Evolutionary conservation across 2,888 invertebrate genomes (phyloP).

Genomic region (Parelbella ahira): DNA sequence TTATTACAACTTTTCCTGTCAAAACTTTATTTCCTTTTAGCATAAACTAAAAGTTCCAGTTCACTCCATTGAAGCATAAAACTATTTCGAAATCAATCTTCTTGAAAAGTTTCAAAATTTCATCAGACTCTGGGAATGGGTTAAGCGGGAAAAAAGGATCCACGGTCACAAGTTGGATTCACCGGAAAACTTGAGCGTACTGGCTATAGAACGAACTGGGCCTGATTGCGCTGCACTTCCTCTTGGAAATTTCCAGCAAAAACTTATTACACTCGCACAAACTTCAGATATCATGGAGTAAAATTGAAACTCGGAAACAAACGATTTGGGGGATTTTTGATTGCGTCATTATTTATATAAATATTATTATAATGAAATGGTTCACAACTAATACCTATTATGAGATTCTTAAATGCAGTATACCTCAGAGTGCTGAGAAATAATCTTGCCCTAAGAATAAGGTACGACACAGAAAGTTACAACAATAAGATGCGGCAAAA

Average conservation of each 20-base stretch:
- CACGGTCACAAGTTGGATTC: slow-evolving; percentile 56
- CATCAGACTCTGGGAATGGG: slow-evolving; percentile 56
- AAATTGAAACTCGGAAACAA: background rate
- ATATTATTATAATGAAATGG: no score
- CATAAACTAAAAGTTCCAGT: slow-evolving; percentile 36
- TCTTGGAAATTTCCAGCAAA: slow-evolving; percentile 57
- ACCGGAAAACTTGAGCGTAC: slow-evolving; percentile 52
- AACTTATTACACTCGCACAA: slow-evolving; percentile 40
- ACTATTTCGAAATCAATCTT: slow-evolving; percentile 50
- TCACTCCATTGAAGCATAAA: slow-evolving; percentile 34
- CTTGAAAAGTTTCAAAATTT: slow-evolving; percentile 61
- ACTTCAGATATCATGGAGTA: slow-evolving; percentile 11
- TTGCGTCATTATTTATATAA: no score
- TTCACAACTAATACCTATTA: no score
- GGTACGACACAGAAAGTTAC: no score
- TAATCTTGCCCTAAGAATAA: no score
- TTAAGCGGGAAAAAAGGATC: slow-evolving; percentile 54
- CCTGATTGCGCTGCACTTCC: slow-evolving; percentile 69
- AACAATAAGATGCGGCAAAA: no score
- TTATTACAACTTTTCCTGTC: slow-evolving; percentile 17
- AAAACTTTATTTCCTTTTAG: slow-evolving; percentile 12
- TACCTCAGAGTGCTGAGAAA: no score
- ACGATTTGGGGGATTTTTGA: background rate
- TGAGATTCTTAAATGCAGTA: no score
- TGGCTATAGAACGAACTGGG: slow-evolving; percentile 54